Evolutionary conservation across 2,797 vertebrate species (phyloP).

Genomic region (Phrynocephalus vlangalii): DNA sequence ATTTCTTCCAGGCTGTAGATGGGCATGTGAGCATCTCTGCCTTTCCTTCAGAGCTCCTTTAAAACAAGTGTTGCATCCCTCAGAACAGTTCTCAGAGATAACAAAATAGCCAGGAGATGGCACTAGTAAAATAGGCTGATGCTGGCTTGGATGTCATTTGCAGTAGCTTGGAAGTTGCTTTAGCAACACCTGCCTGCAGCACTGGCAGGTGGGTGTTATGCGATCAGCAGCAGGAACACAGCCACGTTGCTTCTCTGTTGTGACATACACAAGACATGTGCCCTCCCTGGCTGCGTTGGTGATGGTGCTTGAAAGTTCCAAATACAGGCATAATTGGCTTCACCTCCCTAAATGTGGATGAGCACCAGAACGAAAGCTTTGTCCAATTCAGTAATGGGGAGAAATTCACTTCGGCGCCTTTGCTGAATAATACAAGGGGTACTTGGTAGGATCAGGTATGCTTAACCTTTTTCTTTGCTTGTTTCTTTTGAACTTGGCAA

Average conservation of each 20-base stretch:
- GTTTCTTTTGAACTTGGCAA: neutral
- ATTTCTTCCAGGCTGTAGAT: neutral
- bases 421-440: neutral
- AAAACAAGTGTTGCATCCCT: neutral
- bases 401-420: neutral
- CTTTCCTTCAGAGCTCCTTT: neutral
- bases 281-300: rapidly evolving
- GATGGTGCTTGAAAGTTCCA: neutral
- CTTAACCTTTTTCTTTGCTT: rapidly evolving
- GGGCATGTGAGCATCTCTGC: no score
- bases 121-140: neutral
- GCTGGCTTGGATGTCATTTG: neutral
- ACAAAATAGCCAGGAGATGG: neutral
- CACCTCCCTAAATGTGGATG: rapidly evolving
- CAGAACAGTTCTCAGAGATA: neutral
- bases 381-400: neutral
- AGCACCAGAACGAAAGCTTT: rapidly evolving
- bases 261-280: neutral
- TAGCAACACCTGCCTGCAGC: constrained; percentile 9
- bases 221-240: neutral
- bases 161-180: neutral
- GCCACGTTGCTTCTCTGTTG: rapidly evolving
- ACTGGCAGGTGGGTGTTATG: neutral
- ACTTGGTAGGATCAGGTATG: neutral
- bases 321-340: rapidly evolving